Evolutionary conservation across 2,113 vertebrate species (phyloP).

Genomic region (Turdus rufiventris): DNA sequence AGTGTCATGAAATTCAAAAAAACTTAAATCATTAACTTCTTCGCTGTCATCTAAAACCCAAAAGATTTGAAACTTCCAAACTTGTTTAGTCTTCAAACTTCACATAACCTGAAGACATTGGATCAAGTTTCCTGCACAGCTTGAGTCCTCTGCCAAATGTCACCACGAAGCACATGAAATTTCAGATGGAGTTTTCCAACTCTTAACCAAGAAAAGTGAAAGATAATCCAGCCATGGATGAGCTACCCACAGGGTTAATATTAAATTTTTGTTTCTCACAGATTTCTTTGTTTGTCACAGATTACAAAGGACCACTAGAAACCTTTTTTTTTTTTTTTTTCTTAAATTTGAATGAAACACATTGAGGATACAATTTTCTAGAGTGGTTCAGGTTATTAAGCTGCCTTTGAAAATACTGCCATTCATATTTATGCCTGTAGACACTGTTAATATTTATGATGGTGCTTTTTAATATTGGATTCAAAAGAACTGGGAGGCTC

Average conservation of each 20-base stretch:
- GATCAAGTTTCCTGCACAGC: background rate
- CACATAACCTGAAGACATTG: background rate
- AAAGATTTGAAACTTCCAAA: background rate
- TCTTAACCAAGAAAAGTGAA: background rate
- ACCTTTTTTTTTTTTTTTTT: background rate
- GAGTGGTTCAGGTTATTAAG: conserved; percentile 13
- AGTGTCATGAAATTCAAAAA: background rate
- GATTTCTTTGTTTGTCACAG: background rate
- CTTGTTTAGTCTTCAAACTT: background rate
- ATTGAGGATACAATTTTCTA: background rate
- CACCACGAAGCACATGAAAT: background rate
- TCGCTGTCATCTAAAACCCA: background rate
- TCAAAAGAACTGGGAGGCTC: background rate
- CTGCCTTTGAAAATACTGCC: background rate
- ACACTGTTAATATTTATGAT: background rate
- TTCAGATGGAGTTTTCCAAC: background rate
- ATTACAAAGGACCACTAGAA: background rate
- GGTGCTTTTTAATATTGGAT: background rate
- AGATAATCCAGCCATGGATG: background rate
- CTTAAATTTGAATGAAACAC: background rate
- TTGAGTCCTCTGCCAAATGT: background rate
- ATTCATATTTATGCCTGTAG: background rate
- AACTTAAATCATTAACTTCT: background rate
- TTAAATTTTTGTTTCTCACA: background rate
- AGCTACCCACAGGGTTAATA: background rate